A percentile compares a stretch with the other conserved stretches of the same genome.
These are phyloP conservation scores for Cylloceria caligata DNA, from an alignment of 2,888 invertebrate genomes.

Conservation along the genomic window DNA sequence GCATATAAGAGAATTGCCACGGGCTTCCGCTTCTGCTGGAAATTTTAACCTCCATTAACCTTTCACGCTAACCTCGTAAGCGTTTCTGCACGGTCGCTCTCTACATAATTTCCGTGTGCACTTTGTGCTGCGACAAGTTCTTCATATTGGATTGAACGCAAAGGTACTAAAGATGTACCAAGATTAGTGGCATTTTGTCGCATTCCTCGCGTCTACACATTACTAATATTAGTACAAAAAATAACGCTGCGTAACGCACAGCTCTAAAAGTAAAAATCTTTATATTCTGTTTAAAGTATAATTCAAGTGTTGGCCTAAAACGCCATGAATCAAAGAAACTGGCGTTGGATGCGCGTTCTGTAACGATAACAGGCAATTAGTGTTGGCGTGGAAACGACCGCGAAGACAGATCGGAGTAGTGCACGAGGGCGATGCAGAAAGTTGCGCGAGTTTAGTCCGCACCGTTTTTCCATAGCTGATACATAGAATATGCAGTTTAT, in stretches of 20 bases:
- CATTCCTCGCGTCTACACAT: neutral
- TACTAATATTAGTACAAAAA: neutral
- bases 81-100: constrained; percentile 26
- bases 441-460: constrained; percentile 10
- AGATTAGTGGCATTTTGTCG: constrained; percentile 7
- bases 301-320: too few species aligned
- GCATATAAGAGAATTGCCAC: neutral
- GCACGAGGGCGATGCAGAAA: constrained; percentile 47
- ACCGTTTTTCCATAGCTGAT: neutral
- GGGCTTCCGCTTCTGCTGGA: constrained; percentile 65
- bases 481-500: constrained; percentile 15
- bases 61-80: constrained; percentile 67
- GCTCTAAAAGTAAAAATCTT: too few species aligned
- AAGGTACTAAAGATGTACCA: neutral
- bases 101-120: constrained; percentile 13
- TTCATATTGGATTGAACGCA: neutral
- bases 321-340: neutral
- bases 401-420: constrained; percentile 25
- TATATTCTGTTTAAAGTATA: too few species aligned
- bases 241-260: too few species aligned
- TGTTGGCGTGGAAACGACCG: constrained; percentile 46
- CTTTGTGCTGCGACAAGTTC: constrained; percentile 23
- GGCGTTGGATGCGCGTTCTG: neutral
- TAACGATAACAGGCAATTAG: constrained; percentile 36
- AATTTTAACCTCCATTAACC: constrained; percentile 78